phyloP scores from a whole-genome alignment of 2,797 vertebrate genomes.

The Gallinago stenura region DNA sequence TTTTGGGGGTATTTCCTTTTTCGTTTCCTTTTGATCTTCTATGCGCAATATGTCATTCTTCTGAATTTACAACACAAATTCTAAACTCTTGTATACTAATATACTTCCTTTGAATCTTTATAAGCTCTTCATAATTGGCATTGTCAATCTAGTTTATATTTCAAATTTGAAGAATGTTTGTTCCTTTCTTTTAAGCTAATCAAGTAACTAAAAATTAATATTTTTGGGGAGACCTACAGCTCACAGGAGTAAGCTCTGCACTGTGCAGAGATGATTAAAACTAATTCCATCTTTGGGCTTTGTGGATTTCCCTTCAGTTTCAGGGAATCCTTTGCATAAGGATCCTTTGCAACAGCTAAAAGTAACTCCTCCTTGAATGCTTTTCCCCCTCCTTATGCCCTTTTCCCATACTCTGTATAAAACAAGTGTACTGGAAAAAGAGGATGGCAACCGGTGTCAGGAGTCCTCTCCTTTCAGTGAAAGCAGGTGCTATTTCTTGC shows the following conservation, averaged over 20 bases:
- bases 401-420: background rate
- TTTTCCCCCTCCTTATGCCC: background rate
- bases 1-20: background rate
- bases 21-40: background rate
- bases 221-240: background rate
- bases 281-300: background rate
- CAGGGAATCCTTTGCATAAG: background rate
- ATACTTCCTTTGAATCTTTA: background rate
- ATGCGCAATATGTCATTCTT: background rate
- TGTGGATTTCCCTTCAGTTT: background rate
- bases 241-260: background rate
- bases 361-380: background rate
- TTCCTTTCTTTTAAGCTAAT: background rate
- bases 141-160: background rate
- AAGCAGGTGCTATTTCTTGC: background rate
- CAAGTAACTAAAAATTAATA: background rate
- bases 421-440: background rate
- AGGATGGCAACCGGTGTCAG: background rate
- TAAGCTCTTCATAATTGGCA: background rate
- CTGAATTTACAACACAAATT: background rate
- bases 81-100: background rate
- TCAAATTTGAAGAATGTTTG: background rate
- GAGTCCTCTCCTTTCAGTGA: background rate
- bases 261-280: background rate
- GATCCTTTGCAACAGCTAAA: background rate